A percentile compares a stretch with the other conserved stretches of the same genome.
phyloP scores from a whole-genome alignment of 2,888 invertebrate genomes.

The Cremastinae sp. region DNA sequence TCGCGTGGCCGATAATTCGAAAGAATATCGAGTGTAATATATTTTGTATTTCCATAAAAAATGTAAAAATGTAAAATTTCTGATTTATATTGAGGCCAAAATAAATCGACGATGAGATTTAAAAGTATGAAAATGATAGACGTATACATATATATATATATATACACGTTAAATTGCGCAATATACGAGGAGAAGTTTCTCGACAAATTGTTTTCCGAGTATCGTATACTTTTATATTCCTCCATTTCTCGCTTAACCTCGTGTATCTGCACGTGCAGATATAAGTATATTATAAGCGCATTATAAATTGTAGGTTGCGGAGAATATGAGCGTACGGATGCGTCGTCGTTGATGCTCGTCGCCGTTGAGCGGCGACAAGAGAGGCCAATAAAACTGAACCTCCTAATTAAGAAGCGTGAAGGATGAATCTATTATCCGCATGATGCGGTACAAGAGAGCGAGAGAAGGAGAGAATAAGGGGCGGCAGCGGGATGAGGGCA shows the following conservation, averaged over 20 bases:
- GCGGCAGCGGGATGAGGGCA: slow-evolving; percentile 33
- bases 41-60: no score
- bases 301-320: slow-evolving; percentile 25
- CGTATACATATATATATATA: no score
- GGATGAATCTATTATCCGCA: slow-evolving; percentile 79
- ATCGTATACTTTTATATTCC: neutral
- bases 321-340: slow-evolving; percentile 27
- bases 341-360: slow-evolving; percentile 38
- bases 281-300: slow-evolving; percentile 3
- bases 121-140: no score
- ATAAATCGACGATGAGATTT: no score
- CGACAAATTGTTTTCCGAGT: no score
- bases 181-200: no score
- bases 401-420: slow-evolving; percentile 80
- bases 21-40: no score
- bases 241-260: slow-evolving; percentile 5
- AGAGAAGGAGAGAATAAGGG: slow-evolving; percentile 40
- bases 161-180: no score
- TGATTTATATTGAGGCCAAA: no score
- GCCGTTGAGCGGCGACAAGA: slow-evolving; percentile 61
- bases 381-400: slow-evolving; percentile 79
- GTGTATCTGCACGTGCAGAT: neutral
- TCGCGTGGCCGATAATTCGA: neutral
- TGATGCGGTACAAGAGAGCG: slow-evolving; percentile 28
- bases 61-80: no score